phyloP scores from a whole-genome alignment of 2,797 vertebrate genomes.

The Eulemur coronatus region DNA sequence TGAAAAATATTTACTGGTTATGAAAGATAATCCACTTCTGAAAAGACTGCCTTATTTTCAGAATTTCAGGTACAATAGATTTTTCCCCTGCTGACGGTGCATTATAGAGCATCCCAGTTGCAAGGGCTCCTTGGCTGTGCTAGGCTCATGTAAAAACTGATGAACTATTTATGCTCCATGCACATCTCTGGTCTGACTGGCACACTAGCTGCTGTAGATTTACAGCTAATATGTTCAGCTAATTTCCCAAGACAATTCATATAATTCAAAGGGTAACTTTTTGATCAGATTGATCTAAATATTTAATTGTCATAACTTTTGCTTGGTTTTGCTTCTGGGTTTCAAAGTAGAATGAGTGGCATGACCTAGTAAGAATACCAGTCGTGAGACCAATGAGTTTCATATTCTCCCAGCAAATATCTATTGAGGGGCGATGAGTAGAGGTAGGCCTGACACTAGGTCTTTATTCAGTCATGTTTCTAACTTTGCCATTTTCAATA shows the following conservation, averaged over 20 bases:
- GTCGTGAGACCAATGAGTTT: not conserved
- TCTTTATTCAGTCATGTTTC: not conserved
- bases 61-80: not conserved
- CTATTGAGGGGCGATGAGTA: too few species aligned
- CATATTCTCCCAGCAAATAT: not conserved
- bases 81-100: not conserved
- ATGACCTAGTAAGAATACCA: not conserved
- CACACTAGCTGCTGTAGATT: not conserved
- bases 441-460: not conserved
- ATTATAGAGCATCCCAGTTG: too few species aligned
- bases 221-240: not conserved
- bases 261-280: not conserved
- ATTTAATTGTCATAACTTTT: not conserved
- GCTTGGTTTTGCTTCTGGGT: not conserved
- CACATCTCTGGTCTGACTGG: not conserved
- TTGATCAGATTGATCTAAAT: not conserved
- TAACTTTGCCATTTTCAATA: not conserved
- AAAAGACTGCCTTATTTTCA: conserved; percentile 22
- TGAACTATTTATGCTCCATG: not conserved
- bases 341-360: not conserved
- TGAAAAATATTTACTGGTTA: conserved; percentile 64
- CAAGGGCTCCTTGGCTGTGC: not conserved
- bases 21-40: conserved; percentile 49
- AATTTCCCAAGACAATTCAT: not conserved
- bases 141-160: not conserved